These are phyloP conservation scores for Sinelater perroti DNA, from an alignment of 2,888 invertebrate species.

Conservation along the genomic window DNA sequence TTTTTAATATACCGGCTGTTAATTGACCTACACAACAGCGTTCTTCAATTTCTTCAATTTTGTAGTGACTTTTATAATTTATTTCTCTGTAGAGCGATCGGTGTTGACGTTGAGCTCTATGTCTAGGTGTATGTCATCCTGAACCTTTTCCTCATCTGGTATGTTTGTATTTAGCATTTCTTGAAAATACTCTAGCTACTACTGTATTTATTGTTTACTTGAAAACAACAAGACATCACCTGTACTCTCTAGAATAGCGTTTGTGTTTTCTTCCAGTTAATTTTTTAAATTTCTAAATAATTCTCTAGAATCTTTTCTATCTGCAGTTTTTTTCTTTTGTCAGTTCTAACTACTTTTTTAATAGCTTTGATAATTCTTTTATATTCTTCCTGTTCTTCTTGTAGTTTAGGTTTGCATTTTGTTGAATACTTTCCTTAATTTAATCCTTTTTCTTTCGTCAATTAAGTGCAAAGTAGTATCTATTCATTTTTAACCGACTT, in stretches of 20 bases:
- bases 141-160: background rate
- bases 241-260: background rate
- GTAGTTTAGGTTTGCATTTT: too few species aligned
- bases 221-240: background rate
- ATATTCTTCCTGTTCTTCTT: too few species aligned
- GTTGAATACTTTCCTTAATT: too few species aligned
- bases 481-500: too few species aligned
- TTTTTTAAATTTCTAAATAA: background rate
- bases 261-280: background rate
- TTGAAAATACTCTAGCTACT: too few species aligned
- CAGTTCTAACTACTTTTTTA: conserved; percentile 1
- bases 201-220: background rate
- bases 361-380: background rate
- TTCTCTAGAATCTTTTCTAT: background rate
- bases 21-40: background rate
- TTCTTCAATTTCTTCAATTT: background rate
- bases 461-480: background rate
- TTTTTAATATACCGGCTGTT: background rate
- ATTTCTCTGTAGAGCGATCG: too few species aligned
- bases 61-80: background rate
- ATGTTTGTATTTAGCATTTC: background rate
- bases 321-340: background rate
- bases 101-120: background rate
- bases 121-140: background rate
- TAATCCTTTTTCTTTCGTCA: too few species aligned